These are phyloP conservation scores for Venturia canescens DNA, from an alignment of 1,140 invertebrate species.

Conservation along the genomic window DNA sequence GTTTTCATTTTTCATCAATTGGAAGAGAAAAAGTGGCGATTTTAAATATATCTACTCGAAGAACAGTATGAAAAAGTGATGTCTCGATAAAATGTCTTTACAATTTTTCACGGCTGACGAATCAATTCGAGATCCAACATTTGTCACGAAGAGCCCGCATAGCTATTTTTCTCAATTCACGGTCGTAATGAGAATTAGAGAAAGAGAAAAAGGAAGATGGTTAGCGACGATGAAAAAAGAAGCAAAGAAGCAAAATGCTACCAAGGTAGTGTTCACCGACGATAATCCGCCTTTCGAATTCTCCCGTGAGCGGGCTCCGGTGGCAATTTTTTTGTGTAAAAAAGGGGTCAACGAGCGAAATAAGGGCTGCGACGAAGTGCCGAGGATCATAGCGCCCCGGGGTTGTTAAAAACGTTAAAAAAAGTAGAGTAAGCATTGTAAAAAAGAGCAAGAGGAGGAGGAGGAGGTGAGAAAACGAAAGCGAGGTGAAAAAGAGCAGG, in stretches of 20 bases:
- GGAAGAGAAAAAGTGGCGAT: too few relatives aligned
- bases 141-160: constrained; percentile 43
- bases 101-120: constrained; percentile 12
- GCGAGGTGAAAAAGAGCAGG: background rate
- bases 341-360: constrained; percentile 62
- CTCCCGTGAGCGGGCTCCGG: constrained; percentile 54
- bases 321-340: constrained; percentile 52
- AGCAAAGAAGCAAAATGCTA: background rate
- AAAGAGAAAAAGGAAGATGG: background rate
- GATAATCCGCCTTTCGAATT: constrained; percentile 51
- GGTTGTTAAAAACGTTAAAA: constrained; percentile 6
- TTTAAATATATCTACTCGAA: too few relatives aligned
- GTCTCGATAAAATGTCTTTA: background rate
- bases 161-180: background rate
- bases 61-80: background rate
- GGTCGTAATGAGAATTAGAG: constrained; percentile 16
- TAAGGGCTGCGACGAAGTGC: constrained; percentile 49
- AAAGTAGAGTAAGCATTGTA: constrained; percentile 26
- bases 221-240: background rate
- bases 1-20: too few relatives aligned
- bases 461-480: constrained; percentile 22
- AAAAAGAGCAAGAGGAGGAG: constrained; percentile 25
- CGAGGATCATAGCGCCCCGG: constrained; percentile 36
- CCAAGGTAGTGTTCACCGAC: background rate
- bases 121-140: constrained; percentile 37